These are phyloP conservation scores for Dysmachus trigonus DNA, from an alignment of 2,888 invertebrate genomes.

Conservation along the genomic window DNA sequence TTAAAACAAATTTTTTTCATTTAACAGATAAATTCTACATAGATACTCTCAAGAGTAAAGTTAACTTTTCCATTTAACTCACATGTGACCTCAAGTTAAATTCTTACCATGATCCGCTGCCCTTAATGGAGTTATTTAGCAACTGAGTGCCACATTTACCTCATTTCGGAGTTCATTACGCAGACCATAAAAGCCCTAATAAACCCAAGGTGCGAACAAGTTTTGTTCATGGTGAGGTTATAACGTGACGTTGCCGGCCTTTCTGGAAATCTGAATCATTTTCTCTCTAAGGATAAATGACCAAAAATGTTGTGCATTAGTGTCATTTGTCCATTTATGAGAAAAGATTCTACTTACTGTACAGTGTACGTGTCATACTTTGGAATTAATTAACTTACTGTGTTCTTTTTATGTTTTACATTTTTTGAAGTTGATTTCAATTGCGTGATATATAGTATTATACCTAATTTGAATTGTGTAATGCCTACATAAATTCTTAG, in stretches of 20 bases:
- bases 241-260: background rate
- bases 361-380: too few relatives aligned
- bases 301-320: background rate
- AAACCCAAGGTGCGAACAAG: background rate
- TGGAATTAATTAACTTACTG: background rate
- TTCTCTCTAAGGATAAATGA: background rate
- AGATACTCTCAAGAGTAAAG: background rate
- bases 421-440: background rate
- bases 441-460: background rate
- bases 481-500: background rate
- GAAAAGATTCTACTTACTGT: background rate
- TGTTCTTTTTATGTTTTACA: background rate
- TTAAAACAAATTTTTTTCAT: background rate
- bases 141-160: background rate
- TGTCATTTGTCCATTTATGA: too few relatives aligned
- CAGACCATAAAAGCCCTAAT: background rate
- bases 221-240: background rate
- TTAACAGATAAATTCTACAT: background rate
- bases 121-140: background rate
- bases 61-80: background rate
- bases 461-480: too few relatives aligned
- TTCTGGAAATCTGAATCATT: background rate
- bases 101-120: background rate
- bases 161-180: background rate
- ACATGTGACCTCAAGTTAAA: background rate